Conservation (phyloP, 2,797 vertebrate genomes). For the Cirrhinus mrigala region DNA sequence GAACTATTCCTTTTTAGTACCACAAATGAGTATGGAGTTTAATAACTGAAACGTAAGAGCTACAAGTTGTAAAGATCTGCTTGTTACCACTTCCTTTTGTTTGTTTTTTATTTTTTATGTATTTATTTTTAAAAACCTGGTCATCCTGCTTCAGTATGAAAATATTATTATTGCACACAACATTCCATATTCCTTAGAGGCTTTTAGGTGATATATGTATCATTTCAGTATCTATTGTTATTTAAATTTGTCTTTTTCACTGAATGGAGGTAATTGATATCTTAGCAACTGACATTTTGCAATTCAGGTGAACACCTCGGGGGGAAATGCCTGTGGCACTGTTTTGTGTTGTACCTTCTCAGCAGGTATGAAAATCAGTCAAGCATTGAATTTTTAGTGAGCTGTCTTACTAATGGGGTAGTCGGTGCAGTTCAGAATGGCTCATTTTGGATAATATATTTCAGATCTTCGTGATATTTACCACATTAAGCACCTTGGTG, state of each 20-base stretch:
- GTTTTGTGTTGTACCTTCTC: slow-evolving; percentile 4
- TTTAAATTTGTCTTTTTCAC: slow-evolving; percentile 19
- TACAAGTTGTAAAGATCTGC: background rate
- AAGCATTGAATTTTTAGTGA: background rate
- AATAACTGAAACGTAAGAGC: background rate
- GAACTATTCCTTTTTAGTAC: no score
- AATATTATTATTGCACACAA: background rate
- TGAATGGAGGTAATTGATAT: slow-evolving; percentile 31
- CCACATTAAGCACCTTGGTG: background rate
- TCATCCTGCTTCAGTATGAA: background rate
- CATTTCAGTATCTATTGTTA: background rate
- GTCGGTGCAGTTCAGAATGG: background rate
- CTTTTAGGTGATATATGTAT: background rate
- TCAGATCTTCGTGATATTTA: background rate
- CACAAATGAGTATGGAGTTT: background rate
- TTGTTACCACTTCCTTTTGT: background rate
- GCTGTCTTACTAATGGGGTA: background rate
- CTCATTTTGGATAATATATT: background rate
- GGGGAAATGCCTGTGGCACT: background rate
- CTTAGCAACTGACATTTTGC: slow-evolving; percentile 46
- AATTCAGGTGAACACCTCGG: background rate
- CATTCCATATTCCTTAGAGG: background rate
- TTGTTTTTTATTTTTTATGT: background rate
- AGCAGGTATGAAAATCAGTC: slow-evolving; percentile 12
- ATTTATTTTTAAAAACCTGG: background rate